Conservation (phyloP, 2,888 invertebrate genomes). For the Lucinisca nassula region DNA sequence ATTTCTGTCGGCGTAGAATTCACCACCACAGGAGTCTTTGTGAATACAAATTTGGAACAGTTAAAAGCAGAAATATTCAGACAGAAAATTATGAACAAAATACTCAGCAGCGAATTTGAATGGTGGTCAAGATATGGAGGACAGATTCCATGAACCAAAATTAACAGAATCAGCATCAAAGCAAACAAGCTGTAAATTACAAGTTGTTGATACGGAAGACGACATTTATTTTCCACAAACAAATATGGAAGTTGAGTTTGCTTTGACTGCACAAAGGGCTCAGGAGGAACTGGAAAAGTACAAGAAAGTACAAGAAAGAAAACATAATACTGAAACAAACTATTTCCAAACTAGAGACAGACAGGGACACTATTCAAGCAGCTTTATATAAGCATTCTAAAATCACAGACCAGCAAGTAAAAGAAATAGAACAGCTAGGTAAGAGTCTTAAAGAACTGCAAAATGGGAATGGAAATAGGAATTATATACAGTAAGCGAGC, state of each 20-base stretch:
- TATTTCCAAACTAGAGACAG: background rate
- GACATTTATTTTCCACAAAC: background rate
- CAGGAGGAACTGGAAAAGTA: background rate
- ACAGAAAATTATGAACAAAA: background rate
- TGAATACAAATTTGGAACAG: background rate
- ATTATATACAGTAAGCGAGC: background rate
- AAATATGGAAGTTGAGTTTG: background rate
- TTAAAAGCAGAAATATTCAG: background rate
- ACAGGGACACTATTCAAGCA: background rate
- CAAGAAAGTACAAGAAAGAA: background rate
- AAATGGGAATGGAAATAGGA: background rate
- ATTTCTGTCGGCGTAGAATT: background rate
- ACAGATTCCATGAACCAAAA: background rate
- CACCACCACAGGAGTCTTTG: constrained; percentile 6
- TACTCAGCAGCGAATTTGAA: background rate
- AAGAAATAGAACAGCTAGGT: background rate
- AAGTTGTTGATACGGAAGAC: background rate
- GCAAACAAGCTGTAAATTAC: background rate
- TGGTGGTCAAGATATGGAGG: background rate
- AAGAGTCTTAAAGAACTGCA: background rate
- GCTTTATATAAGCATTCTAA: background rate
- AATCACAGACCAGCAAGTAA: background rate
- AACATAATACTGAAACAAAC: background rate
- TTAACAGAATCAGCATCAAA: background rate
- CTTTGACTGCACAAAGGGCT: background rate